Percentiles rank a stretch among this genome's conserved stretches.
These are phyloP conservation scores for Pristionchus maxplancki DNA, from an alignment of 2,888 invertebrate species.

Conservation along the genomic window DNA sequence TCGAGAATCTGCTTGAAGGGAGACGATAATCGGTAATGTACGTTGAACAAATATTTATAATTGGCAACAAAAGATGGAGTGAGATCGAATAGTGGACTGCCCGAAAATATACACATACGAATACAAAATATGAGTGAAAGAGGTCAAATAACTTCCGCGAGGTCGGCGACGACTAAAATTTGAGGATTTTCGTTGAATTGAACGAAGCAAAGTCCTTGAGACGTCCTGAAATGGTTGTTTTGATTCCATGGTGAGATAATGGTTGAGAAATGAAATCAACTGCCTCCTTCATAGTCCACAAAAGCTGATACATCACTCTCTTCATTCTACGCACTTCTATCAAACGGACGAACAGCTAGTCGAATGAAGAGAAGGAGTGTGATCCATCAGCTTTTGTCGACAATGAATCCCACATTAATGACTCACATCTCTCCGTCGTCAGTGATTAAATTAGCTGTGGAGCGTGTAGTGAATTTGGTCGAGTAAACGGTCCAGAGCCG, in stretches of 20 bases:
- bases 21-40: too few relatives aligned
- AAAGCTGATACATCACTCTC: too few relatives aligned
- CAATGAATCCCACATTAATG: too few relatives aligned
- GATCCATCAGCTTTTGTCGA: too few relatives aligned
- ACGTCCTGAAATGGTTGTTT: not conserved
- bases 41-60: conserved; percentile 1
- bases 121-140: not conserved
- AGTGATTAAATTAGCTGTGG: not conserved
- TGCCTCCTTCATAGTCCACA: too few relatives aligned
- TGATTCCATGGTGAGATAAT: too few relatives aligned
- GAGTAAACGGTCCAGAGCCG: conserved; percentile 14
- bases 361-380: too few relatives aligned
- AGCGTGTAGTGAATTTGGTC: not conserved
- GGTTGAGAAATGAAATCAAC: not conserved
- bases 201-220: not conserved
- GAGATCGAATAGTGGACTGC: not conserved
- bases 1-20: too few relatives aligned
- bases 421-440: not conserved
- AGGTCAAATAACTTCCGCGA: conserved; percentile 11
- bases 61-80: not conserved
- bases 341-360: too few relatives aligned
- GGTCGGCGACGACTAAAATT: not conserved
- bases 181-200: conserved; percentile 38
- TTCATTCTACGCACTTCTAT: too few relatives aligned
- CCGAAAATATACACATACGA: not conserved